Evolutionary conservation across 2,888 invertebrate species (phyloP).

Genomic region (Epinotia bilunana): DNA sequence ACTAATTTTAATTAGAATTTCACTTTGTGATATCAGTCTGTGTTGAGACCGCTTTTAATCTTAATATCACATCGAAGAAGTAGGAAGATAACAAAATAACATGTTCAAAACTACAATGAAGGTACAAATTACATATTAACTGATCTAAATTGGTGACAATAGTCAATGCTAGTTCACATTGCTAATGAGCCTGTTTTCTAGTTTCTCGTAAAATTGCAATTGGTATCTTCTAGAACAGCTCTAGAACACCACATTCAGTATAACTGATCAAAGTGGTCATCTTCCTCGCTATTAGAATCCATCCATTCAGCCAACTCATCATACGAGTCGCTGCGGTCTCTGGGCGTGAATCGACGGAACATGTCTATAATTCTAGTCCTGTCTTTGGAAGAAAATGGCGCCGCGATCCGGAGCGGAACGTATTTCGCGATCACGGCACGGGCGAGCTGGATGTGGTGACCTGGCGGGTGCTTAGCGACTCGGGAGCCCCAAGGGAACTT

Average conservation of each 20-base stretch:
- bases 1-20: neutral
- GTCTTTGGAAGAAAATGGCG: neutral
- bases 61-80: neutral
- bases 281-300: neutral
- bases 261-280: neutral
- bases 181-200: neutral
- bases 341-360: neutral
- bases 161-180: neutral
- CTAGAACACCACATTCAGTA: neutral
- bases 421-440: slow-evolving; percentile 19
- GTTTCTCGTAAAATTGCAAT: too few species aligned
- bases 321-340: neutral
- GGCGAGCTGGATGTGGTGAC: slow-evolving; percentile 4
- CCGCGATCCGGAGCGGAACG: neutral
- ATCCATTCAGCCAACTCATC: slow-evolving; percentile 2
- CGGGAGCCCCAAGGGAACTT: slow-evolving; percentile 6
- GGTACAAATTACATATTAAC: neutral
- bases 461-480: neutral
- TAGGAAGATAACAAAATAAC: neutral
- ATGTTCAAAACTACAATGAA: neutral
- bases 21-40: neutral
- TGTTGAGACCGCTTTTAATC: neutral
- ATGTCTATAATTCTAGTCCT: neutral
- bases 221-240: too few species aligned
- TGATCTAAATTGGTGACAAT: neutral